Conservation (phyloP, 2,113 vertebrate genomes). For the Microcebus tavaratra region DNA sequence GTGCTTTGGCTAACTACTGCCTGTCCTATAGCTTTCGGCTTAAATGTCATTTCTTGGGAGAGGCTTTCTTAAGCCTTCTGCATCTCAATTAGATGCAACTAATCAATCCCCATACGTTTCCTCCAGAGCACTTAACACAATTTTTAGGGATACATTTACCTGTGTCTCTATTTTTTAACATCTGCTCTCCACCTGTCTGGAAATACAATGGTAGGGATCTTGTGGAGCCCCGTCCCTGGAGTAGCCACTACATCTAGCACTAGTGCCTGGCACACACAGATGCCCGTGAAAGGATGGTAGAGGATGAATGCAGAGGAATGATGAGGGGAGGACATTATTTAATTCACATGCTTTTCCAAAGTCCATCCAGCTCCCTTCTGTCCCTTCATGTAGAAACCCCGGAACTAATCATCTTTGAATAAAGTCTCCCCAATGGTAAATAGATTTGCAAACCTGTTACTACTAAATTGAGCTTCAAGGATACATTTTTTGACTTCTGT, state of each 20-base stretch:
- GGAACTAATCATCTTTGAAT: constrained; percentile 65
- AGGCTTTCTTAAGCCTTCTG: background rate
- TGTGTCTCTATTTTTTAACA: background rate
- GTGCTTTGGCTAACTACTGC: constrained; percentile 32
- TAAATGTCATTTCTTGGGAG: constrained; percentile 42
- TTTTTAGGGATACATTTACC: background rate
- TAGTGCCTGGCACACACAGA: accelerated
- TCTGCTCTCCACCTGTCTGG: background rate
- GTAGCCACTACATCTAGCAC: background rate
- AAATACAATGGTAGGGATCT: background rate
- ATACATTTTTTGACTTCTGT: constrained; percentile 69
- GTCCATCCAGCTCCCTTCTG: background rate
- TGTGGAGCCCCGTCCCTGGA: background rate
- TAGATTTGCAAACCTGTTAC: constrained; percentile 72
- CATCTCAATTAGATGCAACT: background rate
- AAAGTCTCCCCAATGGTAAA: constrained; percentile 73
- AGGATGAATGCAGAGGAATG: background rate
- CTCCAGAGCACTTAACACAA: background rate
- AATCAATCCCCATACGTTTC: background rate
- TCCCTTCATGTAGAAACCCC: constrained; percentile 59
- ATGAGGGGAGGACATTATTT: background rate
- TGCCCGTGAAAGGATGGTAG: background rate
- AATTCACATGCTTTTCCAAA: background rate
- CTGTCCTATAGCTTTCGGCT: constrained; percentile 30
- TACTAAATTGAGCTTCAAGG: constrained; percentile 76